Conservation (phyloP, 2,888 invertebrate species). For the Aelia acuminata region DNA sequence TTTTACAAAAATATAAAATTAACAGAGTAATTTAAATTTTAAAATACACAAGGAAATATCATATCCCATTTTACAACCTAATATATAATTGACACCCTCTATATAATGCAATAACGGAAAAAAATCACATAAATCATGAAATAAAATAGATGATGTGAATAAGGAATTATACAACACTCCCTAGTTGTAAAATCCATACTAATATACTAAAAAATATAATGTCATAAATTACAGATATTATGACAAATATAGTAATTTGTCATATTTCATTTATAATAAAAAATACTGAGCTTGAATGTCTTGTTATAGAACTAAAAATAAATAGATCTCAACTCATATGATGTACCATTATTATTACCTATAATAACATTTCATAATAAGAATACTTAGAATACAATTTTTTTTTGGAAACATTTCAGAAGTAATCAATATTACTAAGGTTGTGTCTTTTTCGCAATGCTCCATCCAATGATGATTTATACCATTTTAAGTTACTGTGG, state of each 20-base stretch:
- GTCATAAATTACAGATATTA: not conserved
- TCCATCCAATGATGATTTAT: no score
- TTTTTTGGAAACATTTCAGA: no score
- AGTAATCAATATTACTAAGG: no score
- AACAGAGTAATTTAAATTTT: not conserved
- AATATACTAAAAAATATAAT: not conserved
- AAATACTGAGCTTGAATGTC: not conserved
- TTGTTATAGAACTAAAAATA: no score
- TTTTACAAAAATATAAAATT: conserved; percentile 12
- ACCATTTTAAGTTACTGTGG: no score
- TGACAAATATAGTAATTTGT: not conserved
- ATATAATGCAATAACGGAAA: not conserved
- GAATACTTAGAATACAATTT: no score
- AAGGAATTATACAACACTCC: not conserved
- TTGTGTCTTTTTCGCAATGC: no score
- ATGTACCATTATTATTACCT: no score
- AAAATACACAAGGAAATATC: no score
- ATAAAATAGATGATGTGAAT: not conserved
- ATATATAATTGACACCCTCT: not conserved
- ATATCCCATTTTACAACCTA: not conserved
- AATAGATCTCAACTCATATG: no score
- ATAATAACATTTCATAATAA: no score
- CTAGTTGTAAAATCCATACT: not conserved
- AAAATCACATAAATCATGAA: not conserved
- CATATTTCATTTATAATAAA: not conserved